A percentile compares a stretch with the other conserved stretches of the same genome.
These are phyloP conservation scores for Pseudorhiza aurosa DNA, from an alignment of 30 jellyfish, hydroid and myxozoan species.

Conservation along the genomic window DNA sequence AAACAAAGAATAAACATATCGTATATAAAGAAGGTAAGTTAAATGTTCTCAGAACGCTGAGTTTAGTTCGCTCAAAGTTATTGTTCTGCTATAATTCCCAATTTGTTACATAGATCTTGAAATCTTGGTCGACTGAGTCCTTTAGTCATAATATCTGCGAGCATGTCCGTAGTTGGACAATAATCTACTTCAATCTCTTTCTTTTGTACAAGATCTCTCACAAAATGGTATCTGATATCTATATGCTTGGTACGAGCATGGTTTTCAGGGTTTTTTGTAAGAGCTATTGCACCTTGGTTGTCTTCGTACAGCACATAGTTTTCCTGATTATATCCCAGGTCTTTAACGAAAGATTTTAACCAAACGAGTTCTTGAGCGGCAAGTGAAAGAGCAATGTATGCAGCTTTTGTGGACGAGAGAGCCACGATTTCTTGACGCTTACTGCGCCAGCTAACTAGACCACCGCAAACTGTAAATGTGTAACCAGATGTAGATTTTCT, in stretches of 20 bases:
- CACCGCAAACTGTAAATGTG: constrained; percentile 23
- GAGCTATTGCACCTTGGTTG: constrained; percentile 40
- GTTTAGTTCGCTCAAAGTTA: too few species aligned
- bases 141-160: constrained; percentile 4
- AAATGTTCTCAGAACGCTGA: too few species aligned
- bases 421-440: constrained; percentile 42
- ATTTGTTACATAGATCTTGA: too few species aligned
- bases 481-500: constrained; percentile 57
- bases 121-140: too few species aligned
- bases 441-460: constrained; percentile 6
- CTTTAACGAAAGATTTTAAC: constrained; percentile 12
- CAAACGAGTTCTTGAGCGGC: constrained; percentile 65
- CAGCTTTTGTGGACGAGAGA: constrained; percentile 55
- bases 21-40: too few species aligned
- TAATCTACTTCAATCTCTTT: constrained; percentile 10
- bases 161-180: constrained; percentile 29
- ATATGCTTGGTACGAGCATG: constrained; percentile 51
- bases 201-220: constrained; percentile 5
- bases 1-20: too few species aligned
- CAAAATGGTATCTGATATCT: not conserved
- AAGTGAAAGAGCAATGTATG: constrained; percentile 13
- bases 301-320: constrained; percentile 7
- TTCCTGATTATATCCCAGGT: constrained; percentile 9
- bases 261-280: constrained; percentile 18
- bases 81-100: too few species aligned